Evolutionary conservation across 2,888 invertebrate species (phyloP), one percentile per base, ranked within the genome.

Genomic region (Drosophila demipolita): DNA sequence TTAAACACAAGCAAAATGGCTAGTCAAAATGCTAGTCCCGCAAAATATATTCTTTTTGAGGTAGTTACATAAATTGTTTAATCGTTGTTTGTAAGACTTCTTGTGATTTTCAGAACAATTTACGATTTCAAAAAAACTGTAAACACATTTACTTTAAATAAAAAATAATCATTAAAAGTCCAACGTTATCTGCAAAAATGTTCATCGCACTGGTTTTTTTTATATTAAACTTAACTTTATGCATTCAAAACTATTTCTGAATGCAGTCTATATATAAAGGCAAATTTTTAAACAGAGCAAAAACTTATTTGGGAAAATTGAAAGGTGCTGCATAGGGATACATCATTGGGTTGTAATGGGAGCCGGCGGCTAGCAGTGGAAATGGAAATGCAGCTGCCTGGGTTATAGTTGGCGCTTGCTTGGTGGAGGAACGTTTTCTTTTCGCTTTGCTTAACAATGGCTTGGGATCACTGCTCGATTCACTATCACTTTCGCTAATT

Each of bases 311-410:
- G 5, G 87, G 67, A 52, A 69, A 85, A 60, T 23, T 84, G 50
- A 85, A 90, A 3, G 75, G 78, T 15, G 90, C 38, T 4, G 48
- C 85, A 75, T 87, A 85, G 2, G 85, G 82, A 67, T 90, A 85
- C 72, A 85, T 89, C 58, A 85, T 38, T 0, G 90, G 67, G 38
- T 73, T 85, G 50, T 68, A 85, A 12, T 82, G 89, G 7, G 85
- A 57, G 11, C 87, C 78, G 38, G 87, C 55, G 38, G 90, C 82
- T 17, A 85, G 9, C 35, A 85, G 12, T 15, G 89, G 63, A 66
- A 82, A 86, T 7, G 86, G 90, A 75, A 66, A 90, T n/a, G 87
- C 66, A 32, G 75, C 62, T 17, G 78, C 58, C 7, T 69, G 45
- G 35, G 48, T 40, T 35, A 79, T 54, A 17, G 17, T 75, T 9